These are phyloP conservation scores for Drosophila suboccidentalis DNA, from an alignment of 2,888 invertebrate genomes.

Conservation along the genomic window DNA sequence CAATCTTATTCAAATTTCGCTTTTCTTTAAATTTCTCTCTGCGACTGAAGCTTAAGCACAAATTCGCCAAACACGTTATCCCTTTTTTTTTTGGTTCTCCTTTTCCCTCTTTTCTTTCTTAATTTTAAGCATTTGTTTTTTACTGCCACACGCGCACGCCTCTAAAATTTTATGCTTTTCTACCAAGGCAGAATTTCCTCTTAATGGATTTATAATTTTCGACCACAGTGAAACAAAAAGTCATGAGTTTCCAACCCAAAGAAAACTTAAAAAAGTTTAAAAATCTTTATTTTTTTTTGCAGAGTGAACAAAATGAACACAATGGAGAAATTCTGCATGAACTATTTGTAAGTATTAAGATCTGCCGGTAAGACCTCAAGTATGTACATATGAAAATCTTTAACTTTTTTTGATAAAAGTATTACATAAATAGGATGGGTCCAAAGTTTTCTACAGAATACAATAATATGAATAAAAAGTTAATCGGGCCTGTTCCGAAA, in stretches of 20 bases:
- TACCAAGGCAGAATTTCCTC: constrained; percentile 20
- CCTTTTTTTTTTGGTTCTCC: constrained; percentile 1
- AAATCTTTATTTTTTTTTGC: neutral
- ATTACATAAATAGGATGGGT: neutral
- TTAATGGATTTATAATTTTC: constrained; percentile 56
- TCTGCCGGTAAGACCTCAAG: neutral
- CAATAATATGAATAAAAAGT: too few species aligned
- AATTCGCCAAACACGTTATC: constrained; percentile 3
- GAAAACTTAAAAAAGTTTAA: neutral
- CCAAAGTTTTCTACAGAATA: too few species aligned
- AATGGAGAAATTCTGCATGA: neutral
- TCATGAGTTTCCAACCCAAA: neutral
- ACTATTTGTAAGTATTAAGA: neutral
- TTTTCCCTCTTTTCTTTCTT: constrained; percentile 16
- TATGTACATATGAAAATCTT: too few species aligned
- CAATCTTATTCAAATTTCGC: neutral
- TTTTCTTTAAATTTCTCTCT: neutral
- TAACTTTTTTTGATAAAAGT: neutral
- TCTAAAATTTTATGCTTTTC: constrained; percentile 51
- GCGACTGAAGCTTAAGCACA: neutral
- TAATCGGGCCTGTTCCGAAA: too few species aligned
- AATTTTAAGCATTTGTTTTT: constrained; percentile 48
- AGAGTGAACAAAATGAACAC: neutral
- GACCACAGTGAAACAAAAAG: constrained; percentile 13
- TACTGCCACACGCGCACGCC: constrained; percentile 48